These are phyloP conservation scores for Eugnorisma glareosa DNA, from an alignment of 2,888 invertebrate species.

Conservation along the genomic window DNA sequence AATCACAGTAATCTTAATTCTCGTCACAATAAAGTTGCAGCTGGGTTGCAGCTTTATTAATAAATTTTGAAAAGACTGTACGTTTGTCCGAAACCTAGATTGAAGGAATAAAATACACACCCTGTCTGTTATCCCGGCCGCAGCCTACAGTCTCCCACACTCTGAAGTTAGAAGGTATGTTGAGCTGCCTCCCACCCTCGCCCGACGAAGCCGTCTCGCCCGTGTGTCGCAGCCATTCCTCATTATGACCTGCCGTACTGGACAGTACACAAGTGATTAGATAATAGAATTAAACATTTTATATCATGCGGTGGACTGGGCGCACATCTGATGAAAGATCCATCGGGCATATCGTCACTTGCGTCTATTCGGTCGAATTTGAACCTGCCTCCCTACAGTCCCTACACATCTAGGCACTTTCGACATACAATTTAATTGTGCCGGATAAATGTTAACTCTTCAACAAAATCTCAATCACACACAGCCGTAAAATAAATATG, in stretches of 20 bases:
- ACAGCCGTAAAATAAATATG: too few species aligned
- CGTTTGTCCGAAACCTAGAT: not conserved
- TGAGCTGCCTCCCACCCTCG: slow-evolving; percentile 37
- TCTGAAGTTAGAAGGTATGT: slow-evolving; percentile 78
- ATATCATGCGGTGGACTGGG: not conserved
- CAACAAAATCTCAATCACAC: not conserved
- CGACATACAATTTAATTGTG: not conserved
- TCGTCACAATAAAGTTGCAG: not conserved
- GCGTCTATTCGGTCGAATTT: not conserved
- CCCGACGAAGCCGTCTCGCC: slow-evolving; percentile 59
- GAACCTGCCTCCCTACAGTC: too few species aligned
- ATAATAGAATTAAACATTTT: not conserved
- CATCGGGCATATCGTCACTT: not conserved
- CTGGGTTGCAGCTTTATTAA: not conserved
- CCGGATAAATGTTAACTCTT: not conserved
- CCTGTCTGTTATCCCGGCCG: slow-evolving; percentile 64
- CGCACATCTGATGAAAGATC: not conserved
- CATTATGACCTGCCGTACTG: slow-evolving; percentile 69
- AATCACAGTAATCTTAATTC: not conserved
- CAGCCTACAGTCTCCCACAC: slow-evolving; percentile 79
- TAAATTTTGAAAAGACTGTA: not conserved
- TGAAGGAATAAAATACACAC: slow-evolving; percentile 61
- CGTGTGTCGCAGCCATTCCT: slow-evolving; percentile 47
- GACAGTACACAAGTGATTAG: slow-evolving; percentile 36
- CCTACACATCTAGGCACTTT: not conserved